Conservation (phyloP, 1,140 invertebrate genomes). For the Pygmarrhopalites habei region DNA sequence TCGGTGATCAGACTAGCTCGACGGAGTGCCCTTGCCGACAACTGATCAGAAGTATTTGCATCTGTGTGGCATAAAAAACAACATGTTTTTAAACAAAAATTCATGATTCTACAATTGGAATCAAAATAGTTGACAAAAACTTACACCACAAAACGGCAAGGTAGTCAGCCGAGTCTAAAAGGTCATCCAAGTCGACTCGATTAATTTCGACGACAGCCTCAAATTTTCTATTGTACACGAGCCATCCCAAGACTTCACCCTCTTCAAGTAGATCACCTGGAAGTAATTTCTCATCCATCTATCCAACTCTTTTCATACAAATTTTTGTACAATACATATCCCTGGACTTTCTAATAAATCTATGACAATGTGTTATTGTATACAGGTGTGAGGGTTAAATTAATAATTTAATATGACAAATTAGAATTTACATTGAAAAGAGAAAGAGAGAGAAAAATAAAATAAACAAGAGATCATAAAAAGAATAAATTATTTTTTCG, state of each 20-base stretch:
- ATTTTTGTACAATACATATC: no score
- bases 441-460: no score
- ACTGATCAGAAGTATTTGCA: conserved; percentile 22
- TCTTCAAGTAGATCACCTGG: conserved; percentile 78
- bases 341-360: no score
- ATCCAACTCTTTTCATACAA: no score
- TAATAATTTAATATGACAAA: no score
- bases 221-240: conserved; percentile 84
- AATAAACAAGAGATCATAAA: no score
- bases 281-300: not conserved
- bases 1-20: conserved; percentile 34
- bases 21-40: conserved; percentile 23
- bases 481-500: no score
- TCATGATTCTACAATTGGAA: conserved; percentile 39
- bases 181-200: conserved; percentile 70
- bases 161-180: conserved; percentile 86
- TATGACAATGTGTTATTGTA: no score
- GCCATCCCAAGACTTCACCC: conserved; percentile 78
- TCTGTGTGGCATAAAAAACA: conserved; percentile 6
- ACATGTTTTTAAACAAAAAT: not conserved
- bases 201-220: conserved; percentile 87
- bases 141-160: conserved; percentile 88
- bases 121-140: conserved; percentile 42
- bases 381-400: no score
- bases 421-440: no score